Evolutionary conservation across 2,113 vertebrate species (phyloP), one percentile per base, ranked within the genome.

Genomic region (Entosphenus tridentatus): DNA sequence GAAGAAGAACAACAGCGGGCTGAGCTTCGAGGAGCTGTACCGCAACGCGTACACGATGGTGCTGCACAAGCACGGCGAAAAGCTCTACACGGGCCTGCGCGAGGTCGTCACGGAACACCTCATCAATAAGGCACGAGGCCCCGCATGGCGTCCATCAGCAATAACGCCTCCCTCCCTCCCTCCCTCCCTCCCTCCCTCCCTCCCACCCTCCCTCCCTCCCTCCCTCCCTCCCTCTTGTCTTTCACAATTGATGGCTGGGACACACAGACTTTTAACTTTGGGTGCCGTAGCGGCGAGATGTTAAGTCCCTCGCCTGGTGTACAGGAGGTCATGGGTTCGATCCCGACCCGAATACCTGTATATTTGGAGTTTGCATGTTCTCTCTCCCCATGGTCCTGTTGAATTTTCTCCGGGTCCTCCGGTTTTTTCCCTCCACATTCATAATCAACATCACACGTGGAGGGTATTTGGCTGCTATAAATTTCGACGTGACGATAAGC

Each of bases 31-130:
- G 82, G 93, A 98, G 79, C 84, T 98, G 55, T 98, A 98, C 81
- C 88, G 92, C 78, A 98, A 98, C 70, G 93, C 93, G 18, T 98
- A 98, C 81, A 98, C 93, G 70, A 98, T 98, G 93, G 93, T 98
- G 74, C 87, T 98, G 71, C 93, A 97, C 81, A 98, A 98, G 79
- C 92, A 98, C 11, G 93, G 93, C 57, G 93, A 97, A 80, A 98
- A 98, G 74, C 85, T 98, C 68, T 98, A 98, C 83, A 98, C 90
- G 57, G 93, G 93, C 76, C 81, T 98, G 72, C 83, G 93, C 77
- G 90, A 98, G 80, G 93, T 98, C 69, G 93, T 98, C 78, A 96
- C 93, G 0, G 93, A 98, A 78, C 93, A 98, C 79, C 91, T 98
- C 73, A 91, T 98, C 76, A 92, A 93, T 78, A 98, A 98, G 86